Evolutionary conservation across 2,113 vertebrate genomes (phyloP).

Genomic region (Tetrax tetrax): DNA sequence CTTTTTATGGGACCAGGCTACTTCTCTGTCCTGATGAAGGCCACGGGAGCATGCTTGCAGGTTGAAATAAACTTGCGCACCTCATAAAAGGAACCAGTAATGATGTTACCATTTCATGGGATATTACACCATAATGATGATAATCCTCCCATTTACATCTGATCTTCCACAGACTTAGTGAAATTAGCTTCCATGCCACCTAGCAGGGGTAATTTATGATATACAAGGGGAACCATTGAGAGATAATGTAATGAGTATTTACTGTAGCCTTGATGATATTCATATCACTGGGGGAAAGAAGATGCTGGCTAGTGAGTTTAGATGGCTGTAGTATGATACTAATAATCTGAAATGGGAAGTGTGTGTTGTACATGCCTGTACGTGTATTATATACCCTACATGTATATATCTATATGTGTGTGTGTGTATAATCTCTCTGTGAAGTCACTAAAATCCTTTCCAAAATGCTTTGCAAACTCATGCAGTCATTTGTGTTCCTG

Average conservation of each 20-base stretch:
- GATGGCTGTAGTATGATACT: background rate
- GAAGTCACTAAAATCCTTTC: constrained; percentile 63
- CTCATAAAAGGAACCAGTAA: constrained; percentile 93
- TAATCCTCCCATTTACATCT: constrained; percentile 96
- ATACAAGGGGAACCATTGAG: constrained; percentile 85
- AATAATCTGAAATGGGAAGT: constrained; percentile 6
- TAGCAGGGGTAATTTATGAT: constrained; percentile 92
- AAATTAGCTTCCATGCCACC: constrained; percentile 91
- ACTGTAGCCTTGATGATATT: constrained; percentile 84
- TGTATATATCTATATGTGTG: background rate
- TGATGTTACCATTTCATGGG: constrained; percentile 99
- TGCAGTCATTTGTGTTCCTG: constrained; percentile 81
- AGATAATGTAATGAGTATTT: constrained; percentile 89
- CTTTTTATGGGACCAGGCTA: constrained; percentile 43
- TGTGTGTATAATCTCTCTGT: background rate
- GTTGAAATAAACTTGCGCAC: constrained; percentile 85
- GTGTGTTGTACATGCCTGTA: background rate
- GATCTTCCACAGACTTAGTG: constrained; percentile 89
- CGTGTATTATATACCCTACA: background rate
- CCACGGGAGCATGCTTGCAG: constrained; percentile 69
- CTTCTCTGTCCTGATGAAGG: constrained; percentile 72
- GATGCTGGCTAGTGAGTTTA: constrained; percentile 63
- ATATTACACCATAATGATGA: constrained; percentile 99
- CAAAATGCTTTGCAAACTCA: constrained; percentile 83
- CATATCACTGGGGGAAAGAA: constrained; percentile 74